Percentiles rank a stretch among this genome's conserved stretches.
Evolutionary conservation across 2,888 invertebrate genomes (phyloP).

Genomic region (Eupeodes luniger): DNA sequence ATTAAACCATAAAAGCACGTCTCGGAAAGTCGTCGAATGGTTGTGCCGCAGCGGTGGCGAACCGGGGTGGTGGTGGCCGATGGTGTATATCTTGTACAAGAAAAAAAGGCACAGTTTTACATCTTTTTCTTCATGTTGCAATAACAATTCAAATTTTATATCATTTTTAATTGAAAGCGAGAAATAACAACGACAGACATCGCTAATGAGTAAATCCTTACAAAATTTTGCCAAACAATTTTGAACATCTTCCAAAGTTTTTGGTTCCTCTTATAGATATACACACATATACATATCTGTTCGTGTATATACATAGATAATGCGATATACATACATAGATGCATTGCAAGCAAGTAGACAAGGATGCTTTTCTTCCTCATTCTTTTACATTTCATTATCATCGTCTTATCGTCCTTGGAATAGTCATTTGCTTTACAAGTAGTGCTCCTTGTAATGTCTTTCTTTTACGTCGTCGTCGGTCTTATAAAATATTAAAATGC

Average conservation of each 20-base stretch:
- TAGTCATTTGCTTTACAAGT: conserved; percentile 53
- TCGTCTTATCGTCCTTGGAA: conserved; percentile 29
- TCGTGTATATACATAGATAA: too few relatives aligned
- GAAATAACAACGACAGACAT: conserved; percentile 73
- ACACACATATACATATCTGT: too few relatives aligned
- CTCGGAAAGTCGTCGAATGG: not conserved
- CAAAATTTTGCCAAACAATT: conserved; percentile 62
- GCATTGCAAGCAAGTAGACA: too few relatives aligned
- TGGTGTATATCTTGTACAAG: not conserved
- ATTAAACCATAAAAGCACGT: conserved; percentile 21
- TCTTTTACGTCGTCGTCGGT: conserved; percentile 37
- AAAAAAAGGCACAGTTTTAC: not conserved
- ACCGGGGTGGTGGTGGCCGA: not conserved
- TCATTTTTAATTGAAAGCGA: conserved; percentile 74
- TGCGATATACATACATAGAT: too few relatives aligned
- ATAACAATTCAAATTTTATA: conserved; percentile 67
- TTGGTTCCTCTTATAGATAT: not conserved
- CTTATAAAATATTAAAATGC: conserved; percentile 73
- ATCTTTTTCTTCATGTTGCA: conserved; percentile 50
- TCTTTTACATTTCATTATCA: conserved; percentile 4
- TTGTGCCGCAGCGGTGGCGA: too few relatives aligned
- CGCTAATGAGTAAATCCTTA: conserved; percentile 75
- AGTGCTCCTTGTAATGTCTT: conserved; percentile 39
- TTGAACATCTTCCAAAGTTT: conserved; percentile 48
- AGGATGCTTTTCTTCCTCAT: too few relatives aligned